Conservation (phyloP, 2,888 invertebrate genomes). For the Andrena bucephala region DNA sequence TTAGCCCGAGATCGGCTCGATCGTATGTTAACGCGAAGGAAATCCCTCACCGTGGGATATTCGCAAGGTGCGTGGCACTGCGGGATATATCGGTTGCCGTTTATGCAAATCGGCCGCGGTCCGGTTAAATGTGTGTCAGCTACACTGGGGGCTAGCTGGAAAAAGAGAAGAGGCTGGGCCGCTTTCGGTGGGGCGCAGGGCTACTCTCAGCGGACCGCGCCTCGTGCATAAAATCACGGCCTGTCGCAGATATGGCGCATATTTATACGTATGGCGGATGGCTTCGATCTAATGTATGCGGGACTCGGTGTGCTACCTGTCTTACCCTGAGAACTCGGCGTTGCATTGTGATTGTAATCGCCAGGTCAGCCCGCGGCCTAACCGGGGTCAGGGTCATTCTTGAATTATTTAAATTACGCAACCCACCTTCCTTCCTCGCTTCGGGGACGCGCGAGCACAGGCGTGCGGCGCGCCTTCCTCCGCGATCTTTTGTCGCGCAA, state of each 20-base stretch:
- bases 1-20: conserved; percentile 8
- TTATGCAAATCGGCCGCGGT: conserved; percentile 69
- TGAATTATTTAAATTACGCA: conserved; percentile 80
- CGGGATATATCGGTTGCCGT: conserved; percentile 58
- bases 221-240: conserved; percentile 47
- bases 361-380: conserved; percentile 75
- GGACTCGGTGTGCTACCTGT: conserved; percentile 76
- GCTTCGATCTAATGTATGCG: conserved; percentile 75
- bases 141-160: conserved; percentile 23
- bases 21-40: conserved; percentile 8
- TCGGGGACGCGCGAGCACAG: conserved; percentile 24
- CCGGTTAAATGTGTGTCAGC: conserved; percentile 65
- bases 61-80: conserved; percentile 46
- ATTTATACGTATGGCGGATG: conserved; percentile 41
- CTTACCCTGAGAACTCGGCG: conserved; percentile 77
- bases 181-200: conserved; percentile 12
- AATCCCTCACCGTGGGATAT: conserved; percentile 66
- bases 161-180: conserved; percentile 19
- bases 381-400: conserved; percentile 78
- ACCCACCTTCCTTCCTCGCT: conserved; percentile 60
- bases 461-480: conserved; percentile 9
- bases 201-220: not conserved
- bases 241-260: conserved; percentile 19
- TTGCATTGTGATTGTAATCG: conserved; percentile 80
- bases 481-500: conserved; percentile 42